Evolutionary conservation across 2,888 invertebrate genomes (phyloP).

Genomic region (Zelleria hepariella): DNA sequence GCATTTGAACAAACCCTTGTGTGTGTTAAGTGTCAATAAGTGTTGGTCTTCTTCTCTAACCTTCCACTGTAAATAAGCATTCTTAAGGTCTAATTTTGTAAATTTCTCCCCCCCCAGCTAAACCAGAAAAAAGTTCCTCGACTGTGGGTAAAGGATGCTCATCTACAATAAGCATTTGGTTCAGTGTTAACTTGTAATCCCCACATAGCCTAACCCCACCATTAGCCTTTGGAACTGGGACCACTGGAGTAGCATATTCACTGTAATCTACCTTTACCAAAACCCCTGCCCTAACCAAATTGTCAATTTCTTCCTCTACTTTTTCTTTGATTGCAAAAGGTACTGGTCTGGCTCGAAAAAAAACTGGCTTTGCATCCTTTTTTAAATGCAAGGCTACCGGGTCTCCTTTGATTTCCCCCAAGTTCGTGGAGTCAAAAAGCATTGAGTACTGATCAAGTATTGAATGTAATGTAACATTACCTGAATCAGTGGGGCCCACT

Average conservation of each 20-base stretch:
- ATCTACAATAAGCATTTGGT: neutral
- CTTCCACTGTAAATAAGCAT: neutral
- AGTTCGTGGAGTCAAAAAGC: conserved; percentile 5
- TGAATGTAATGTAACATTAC: too few relatives aligned
- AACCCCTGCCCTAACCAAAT: neutral
- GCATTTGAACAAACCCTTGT: conserved; percentile 16
- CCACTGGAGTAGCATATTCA: neutral
- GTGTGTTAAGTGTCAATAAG: conserved; percentile 16
- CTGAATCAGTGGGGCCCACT: too few relatives aligned
- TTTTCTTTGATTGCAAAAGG: neutral
- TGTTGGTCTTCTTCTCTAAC: conserved; percentile 4
- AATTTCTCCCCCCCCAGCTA: neutral
- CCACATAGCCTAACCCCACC: neutral
- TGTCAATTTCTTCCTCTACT: neutral
- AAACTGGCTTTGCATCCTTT: conserved; percentile 7
- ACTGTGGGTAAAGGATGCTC: neutral
- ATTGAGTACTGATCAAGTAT: too few relatives aligned
- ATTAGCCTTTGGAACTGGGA: neutral
- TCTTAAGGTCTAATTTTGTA: neutral
- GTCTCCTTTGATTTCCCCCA: too few relatives aligned
- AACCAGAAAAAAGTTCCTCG: neutral
- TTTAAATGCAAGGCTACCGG: conserved; percentile 6
- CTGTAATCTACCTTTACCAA: neutral
- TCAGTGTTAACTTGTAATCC: neutral
- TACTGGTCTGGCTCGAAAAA: conserved; percentile 11